These are phyloP conservation scores for Clavelina lepadiformis DNA, from an alignment of 23 tunicate genomes.

Conservation along the genomic window DNA sequence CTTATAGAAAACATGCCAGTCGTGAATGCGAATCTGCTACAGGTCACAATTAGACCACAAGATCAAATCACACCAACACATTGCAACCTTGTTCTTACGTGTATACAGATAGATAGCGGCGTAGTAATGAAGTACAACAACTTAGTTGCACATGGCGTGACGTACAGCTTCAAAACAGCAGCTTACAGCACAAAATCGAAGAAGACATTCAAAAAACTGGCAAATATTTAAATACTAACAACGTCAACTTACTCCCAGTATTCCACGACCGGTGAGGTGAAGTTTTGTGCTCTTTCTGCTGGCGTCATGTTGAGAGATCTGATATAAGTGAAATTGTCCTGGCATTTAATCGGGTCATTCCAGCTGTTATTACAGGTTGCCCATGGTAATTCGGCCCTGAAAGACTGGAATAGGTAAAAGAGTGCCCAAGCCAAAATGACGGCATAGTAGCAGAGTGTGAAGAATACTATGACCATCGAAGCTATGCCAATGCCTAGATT, in stretches of 20 bases:
- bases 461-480: slow-evolving; percentile 82
- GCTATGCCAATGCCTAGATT: slow-evolving; percentile 81
- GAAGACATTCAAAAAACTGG: no score
- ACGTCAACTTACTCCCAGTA: slow-evolving; percentile 90
- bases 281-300: slow-evolving; percentile 38
- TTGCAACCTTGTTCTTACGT: no score
- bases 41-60: no score
- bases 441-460: slow-evolving; percentile 98
- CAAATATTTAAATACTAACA: no score
- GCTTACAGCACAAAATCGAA: no score
- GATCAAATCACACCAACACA: no score
- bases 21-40: no score
- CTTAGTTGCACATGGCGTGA: no score
- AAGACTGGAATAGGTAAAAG: slow-evolving; percentile 95
- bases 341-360: slow-evolving; percentile 58
- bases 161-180: no score
- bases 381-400: slow-evolving; percentile 84
- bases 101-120: no score
- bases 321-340: slow-evolving; percentile 59
- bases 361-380: slow-evolving; percentile 66
- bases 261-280: slow-evolving; percentile 82
- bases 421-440: slow-evolving; percentile 96
- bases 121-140: no score
- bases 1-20: no score
- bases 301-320: slow-evolving; percentile 44